Base-by-base conservation (phyloP, 2,797 vertebrate species). In the Tachyglossus aculeatus region DNA sequence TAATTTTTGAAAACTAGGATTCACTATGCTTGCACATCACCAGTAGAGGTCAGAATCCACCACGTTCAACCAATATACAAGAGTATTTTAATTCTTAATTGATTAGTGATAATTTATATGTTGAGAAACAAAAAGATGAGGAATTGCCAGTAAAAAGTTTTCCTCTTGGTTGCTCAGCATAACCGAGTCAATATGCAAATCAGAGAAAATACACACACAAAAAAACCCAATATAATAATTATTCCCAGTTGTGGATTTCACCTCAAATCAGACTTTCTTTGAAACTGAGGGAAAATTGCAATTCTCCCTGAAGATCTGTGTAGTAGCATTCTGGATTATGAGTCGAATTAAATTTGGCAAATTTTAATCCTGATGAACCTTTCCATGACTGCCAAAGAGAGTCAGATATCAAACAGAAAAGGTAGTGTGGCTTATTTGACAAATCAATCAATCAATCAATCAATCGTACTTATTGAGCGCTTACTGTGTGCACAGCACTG, bases 171-270 rank as follows among this genome's bases (percentile, higher is more conserved):
- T 80, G 68, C 50, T 61, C 73, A 73, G 36, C 16, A 56, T 83
- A 81, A 85, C 71, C 85, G 71, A 83, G 88, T 73, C 80, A 81
- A 85, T 81, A 86, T 65, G 74, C 90, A 91, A 90, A 93, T 92
- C 88, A 90, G 76, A 88, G 86, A 71, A 71, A 84, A 67, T 77
- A 84, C 50, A 88, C 50, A 88, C 77, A 85, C 74, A 55, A 81
- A 77, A 78, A 73, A 80, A 78, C 85, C 88, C 92, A 92, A 95
- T 93, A 93, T 92, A 95, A 90, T 92, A 94, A 95, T 84, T 53
- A 62, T 88, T 95, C 94, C 93, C 96, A 95, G 91, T 94, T 94
- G 92, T 90, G 90, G 66, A 47, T 68, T 69, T 81, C 89, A 79
- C 83, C 82, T 89, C 86, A 75, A 82, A 78, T 80, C 50, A 79